Evolutionary conservation across 2,797 vertebrate species (phyloP).

Genomic region (Trachurus trachurus): DNA sequence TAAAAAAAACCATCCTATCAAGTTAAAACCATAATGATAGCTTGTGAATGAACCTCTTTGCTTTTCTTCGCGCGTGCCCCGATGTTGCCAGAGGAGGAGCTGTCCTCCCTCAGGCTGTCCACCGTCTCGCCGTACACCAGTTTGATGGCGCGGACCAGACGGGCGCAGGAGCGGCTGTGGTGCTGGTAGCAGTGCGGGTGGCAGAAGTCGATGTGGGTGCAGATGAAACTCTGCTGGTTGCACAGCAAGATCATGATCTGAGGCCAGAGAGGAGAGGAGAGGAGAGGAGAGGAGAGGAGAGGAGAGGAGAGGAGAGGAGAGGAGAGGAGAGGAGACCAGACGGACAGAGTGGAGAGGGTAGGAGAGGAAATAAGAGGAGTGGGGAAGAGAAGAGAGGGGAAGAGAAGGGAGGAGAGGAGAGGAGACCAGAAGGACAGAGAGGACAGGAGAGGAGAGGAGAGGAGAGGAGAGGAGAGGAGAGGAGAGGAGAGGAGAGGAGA

Average conservation of each 20-base stretch:
- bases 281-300: background rate
- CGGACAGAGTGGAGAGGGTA: too few species aligned
- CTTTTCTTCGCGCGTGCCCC: slow-evolving; percentile 92
- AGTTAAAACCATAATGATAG: rapidly evolving
- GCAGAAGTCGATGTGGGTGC: slow-evolving; percentile 96
- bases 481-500: too few species aligned
- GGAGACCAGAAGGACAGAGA: too few species aligned
- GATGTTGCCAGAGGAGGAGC: slow-evolving; percentile 69
- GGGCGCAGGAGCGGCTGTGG: slow-evolving; percentile 96
- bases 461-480: too few species aligned
- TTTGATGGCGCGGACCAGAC: slow-evolving; percentile 96
- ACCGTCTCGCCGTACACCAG: slow-evolving; percentile 95
- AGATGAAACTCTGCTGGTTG: slow-evolving; percentile 99
- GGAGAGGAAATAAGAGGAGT: too few species aligned
- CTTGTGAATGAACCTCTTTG: slow-evolving; percentile 88
- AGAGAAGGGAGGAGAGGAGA: too few species aligned
- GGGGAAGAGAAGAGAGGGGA: too few species aligned
- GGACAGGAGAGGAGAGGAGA: background rate
- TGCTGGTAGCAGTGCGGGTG: slow-evolving; percentile 98
- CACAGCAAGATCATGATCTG: slow-evolving; percentile 98
- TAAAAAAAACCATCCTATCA: background rate
- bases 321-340: too few species aligned
- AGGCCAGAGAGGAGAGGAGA: slow-evolving; percentile 13
- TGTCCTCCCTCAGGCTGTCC: slow-evolving; percentile 92
- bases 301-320: background rate